These are phyloP conservation scores for Thymelicus lineola DNA, from an alignment of 2,888 invertebrate genomes.

Conservation along the genomic window DNA sequence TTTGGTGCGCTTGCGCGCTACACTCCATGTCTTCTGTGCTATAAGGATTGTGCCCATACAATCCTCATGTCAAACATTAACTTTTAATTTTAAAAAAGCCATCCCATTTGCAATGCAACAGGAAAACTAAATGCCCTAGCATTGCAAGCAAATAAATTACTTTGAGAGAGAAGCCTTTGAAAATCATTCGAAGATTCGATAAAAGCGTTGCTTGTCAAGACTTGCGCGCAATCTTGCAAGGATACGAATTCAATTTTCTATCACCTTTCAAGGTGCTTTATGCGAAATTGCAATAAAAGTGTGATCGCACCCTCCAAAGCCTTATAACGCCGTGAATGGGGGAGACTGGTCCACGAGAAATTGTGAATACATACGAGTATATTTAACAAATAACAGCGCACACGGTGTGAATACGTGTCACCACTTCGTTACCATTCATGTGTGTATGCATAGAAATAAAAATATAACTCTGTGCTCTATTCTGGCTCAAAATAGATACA, in stretches of 20 bases:
- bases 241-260: constrained; percentile 52
- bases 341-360: constrained; percentile 9
- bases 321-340: constrained; percentile 17
- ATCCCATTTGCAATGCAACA: background rate
- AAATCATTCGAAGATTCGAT: constrained; percentile 45
- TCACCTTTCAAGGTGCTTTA: constrained; percentile 45
- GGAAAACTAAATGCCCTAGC: background rate
- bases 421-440: too few relatives aligned
- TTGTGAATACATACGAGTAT: constrained; percentile 12
- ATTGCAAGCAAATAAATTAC: background rate
- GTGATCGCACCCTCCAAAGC: constrained; percentile 31
- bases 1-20: too few relatives aligned
- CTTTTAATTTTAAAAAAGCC: too few relatives aligned
- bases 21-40: too few relatives aligned
- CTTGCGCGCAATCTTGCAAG: constrained; percentile 48
- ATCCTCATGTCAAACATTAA: too few relatives aligned
- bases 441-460: too few relatives aligned
- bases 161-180: constrained; percentile 22
- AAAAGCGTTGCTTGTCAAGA: constrained; percentile 45
- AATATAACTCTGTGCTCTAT: too few relatives aligned
- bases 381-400: background rate
- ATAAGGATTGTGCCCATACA: too few relatives aligned
- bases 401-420: too few relatives aligned
- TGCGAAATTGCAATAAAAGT: constrained; percentile 32
- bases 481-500: too few relatives aligned